Base-by-base conservation (phyloP, 2,888 invertebrate genomes). In the Malthinus seriepunctatus region DNA sequence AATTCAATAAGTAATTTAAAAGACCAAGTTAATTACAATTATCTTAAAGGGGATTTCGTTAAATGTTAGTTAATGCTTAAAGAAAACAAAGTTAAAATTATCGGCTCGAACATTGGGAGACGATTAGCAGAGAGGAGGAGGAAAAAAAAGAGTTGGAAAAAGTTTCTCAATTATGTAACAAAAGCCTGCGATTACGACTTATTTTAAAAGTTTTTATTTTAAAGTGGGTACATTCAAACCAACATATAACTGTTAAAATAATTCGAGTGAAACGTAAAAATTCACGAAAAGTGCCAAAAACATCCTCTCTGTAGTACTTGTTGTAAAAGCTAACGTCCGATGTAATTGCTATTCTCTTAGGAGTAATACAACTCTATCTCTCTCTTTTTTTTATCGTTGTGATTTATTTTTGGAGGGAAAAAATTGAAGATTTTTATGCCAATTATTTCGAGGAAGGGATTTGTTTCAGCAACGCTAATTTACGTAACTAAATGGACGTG, bases 241-340 rank as follows among this genome's bases (percentile, higher is more conserved):
- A 51, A 59, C 60, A 60, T 48, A 37, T 39, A 32, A 56, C 55
- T 48, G 55, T 60, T 51, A 51, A 56, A 49, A 50, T 56, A 56
- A 60, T 56, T 55, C 56, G 45, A 44, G 52, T 39, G 55, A 45
- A 51, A 50, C 53, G 54, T 58, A 62, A 62, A 62, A 62, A 62
- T 62, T 58, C 57, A 47, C 54, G 54, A 54, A 58, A 60, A 60
- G 60, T 60, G 60, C 57, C 57, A 47, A 54, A 57, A 61, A 57
- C 51, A 53, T 39, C 50, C 46, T 35, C 12, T 9, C 39, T n/a
- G 32, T 51, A 56, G 39, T 52, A 35, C 56, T 55, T 15, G 55
- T 44, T 56, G 49, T 62, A 56, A 62, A 62, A 62, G 59, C 62
- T 62, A 62, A 56, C 52, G 62, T 59, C 56, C 58, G 55, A 56